Base-by-base conservation (phyloP, 2,797 vertebrate species). In the Coccyzus lansbergi region DNA sequence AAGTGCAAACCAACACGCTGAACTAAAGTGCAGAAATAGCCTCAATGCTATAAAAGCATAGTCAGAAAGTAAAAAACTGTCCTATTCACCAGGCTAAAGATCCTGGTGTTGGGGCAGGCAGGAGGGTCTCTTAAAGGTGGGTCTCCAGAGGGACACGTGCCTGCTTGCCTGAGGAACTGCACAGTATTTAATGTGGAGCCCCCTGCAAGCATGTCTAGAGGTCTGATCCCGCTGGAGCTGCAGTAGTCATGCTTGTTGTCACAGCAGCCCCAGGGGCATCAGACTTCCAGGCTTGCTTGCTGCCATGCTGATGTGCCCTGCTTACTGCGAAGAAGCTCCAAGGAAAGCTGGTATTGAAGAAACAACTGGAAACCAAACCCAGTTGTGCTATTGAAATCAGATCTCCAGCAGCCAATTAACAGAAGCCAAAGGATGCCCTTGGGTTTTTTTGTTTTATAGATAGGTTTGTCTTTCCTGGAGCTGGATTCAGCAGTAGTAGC, bases 331-430 rank as follows among this genome's bases (percentile, higher is more conserved):
- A 90, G 69, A 48, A 65, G 55, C 77, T 92, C 60, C 44, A 60
- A 52, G 74, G 86, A 46, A 78, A 94, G 31, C 29, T 62, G 44
- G 71, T 6, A 3, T 19, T 56, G 70, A 88, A 75, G n/a, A 58
- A 67, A 40, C 67, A 86, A 67, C 86, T 90, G 80, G 51, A 93
- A 94, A 86, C 7, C 51, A 95, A 93, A 59, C 44, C 22, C 74
- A 56, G 60, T 78, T 40, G 22, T 0, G 0, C 36, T 94, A 40
- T 7, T 82, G 93, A 92, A 86, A 94, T 93, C 12, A 72, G 60
- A 88, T 79, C 77, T 94, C 79, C 65, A 20, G 1, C 62, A 77
- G 42, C 84, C 69, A 92, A 89, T 52, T 62, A 83, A 91, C 62
- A 92, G 55, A 92, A 93, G 51, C 51, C 63, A 69, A 52, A 86